phyloP scores from a whole-genome alignment of 2,797 vertebrate genomes.

The Paratrypauchen microcephalus region DNA sequence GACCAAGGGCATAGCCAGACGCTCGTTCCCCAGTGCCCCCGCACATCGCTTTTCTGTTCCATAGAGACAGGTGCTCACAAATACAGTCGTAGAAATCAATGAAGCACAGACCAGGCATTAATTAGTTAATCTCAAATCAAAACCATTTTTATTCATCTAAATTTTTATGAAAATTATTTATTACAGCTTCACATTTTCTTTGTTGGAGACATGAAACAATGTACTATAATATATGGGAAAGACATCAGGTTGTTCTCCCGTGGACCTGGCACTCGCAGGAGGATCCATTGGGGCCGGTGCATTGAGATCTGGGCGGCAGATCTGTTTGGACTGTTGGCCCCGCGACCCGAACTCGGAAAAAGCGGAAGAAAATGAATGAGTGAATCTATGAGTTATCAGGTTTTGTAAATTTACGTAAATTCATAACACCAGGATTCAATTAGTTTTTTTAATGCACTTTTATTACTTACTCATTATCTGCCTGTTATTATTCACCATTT shows the following conservation, averaged over 20 bases:
- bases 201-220: neutral
- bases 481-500: neutral
- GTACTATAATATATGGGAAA: too few relatives aligned
- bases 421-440: neutral
- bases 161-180: too few relatives aligned
- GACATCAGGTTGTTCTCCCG: too few relatives aligned
- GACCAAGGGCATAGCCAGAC: conserved; percentile 70
- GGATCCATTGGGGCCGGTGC: too few relatives aligned
- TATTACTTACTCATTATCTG: neutral
- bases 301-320: too few relatives aligned
- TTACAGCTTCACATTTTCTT: neutral
- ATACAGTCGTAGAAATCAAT: conserved; percentile 13
- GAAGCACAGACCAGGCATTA: neutral
- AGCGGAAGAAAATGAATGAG: too few relatives aligned
- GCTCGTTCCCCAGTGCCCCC: conserved; percentile 54
- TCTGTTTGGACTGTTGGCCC: too few relatives aligned
- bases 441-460: neutral
- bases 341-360: too few relatives aligned
- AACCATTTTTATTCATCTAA: neutral
- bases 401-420: neutral
- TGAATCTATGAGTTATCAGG: neutral
- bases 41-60: conserved; percentile 58
- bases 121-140: neutral
- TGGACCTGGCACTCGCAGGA: too few relatives aligned
- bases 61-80: conserved; percentile 16